Evolutionary conservation across 2,113 vertebrate genomes (phyloP).

Genomic region (Gymnocephalus cernua): DNA sequence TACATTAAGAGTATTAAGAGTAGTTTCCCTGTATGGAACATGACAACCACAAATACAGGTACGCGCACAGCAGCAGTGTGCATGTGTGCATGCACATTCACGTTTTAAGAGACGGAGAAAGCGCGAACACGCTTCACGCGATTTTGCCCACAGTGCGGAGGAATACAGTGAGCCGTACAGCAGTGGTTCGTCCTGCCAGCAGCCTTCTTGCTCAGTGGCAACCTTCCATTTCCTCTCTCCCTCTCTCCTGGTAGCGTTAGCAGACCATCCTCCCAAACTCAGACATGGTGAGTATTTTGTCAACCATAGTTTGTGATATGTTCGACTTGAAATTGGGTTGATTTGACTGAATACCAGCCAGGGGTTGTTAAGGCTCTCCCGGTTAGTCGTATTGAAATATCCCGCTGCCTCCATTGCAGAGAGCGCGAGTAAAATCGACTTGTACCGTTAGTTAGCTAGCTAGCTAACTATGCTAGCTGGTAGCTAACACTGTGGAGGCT

Average conservation of each 20-base stretch:
- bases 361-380: rapidly evolving
- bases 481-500: background rate
- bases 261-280: slow-evolving; percentile 11
- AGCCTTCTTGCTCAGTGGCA: slow-evolving; percentile 36
- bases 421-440: background rate
- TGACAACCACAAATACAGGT: background rate
- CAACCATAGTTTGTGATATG: background rate
- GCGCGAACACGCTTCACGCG: background rate
- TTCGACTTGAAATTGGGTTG: background rate
- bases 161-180: slow-evolving; percentile 60
- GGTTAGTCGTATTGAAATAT: background rate
- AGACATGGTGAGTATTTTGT: slow-evolving; percentile 75
- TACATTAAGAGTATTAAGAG: background rate
- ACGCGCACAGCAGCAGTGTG: background rate
- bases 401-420: background rate
- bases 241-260: slow-evolving; percentile 50
- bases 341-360: background rate
- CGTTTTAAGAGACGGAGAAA: background rate
- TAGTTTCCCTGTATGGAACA: background rate
- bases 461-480: background rate
- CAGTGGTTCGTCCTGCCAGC: slow-evolving; percentile 56
- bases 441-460: background rate
- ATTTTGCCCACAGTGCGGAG: slow-evolving; percentile 59
- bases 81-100: background rate
- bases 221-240: slow-evolving; percentile 71